phyloP scores from a whole-genome alignment of 2,797 vertebrate genomes.

The Chromobotia macracanthus region DNA sequence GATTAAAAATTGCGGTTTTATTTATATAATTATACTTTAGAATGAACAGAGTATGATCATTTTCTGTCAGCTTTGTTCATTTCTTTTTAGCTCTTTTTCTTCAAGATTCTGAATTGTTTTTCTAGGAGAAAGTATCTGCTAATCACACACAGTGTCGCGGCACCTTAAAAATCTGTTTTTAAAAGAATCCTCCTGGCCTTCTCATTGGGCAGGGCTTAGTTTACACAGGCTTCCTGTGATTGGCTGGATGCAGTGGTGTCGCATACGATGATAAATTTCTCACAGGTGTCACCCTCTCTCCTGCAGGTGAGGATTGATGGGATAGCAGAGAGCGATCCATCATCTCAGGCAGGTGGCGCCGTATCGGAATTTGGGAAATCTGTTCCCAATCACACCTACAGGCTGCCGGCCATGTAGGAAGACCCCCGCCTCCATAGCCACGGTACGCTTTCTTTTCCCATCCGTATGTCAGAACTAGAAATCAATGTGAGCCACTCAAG shows the following conservation, averaged over 20 bases:
- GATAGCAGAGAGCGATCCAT: slow-evolving; percentile 91
- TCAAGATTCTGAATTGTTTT: not conserved
- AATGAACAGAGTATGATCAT: not conserved
- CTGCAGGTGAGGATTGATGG: slow-evolving; percentile 94
- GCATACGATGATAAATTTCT: slow-evolving; percentile 94
- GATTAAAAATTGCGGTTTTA: not conserved
- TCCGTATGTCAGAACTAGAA: slow-evolving; percentile 95
- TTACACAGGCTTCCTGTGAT: slow-evolving; percentile 71
- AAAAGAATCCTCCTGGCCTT: slow-evolving; percentile 70
- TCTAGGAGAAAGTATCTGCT: not conserved
- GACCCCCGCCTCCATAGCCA: slow-evolving; percentile 33
- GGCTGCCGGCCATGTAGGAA: slow-evolving; percentile 79
- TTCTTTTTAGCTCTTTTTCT: not conserved
- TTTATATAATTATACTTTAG: not conserved
- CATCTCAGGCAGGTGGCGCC: slow-evolving; percentile 92
- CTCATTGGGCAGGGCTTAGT: slow-evolving; percentile 64
- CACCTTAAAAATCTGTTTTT: slow-evolving; percentile 75
- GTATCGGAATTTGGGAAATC: slow-evolving; percentile 99
- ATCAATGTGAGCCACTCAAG: slow-evolving; percentile 98
- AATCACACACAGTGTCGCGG: slow-evolving; percentile 7
- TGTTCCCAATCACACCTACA: slow-evolving; percentile 97
- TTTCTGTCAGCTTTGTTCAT: too few relatives aligned
- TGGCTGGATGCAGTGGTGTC: slow-evolving; percentile 71
- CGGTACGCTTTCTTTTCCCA: slow-evolving; percentile 83
- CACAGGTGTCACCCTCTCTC: slow-evolving; percentile 92